Evolutionary conservation across 2,113 vertebrate species (phyloP).

Genomic region (Tupaia tana): DNA sequence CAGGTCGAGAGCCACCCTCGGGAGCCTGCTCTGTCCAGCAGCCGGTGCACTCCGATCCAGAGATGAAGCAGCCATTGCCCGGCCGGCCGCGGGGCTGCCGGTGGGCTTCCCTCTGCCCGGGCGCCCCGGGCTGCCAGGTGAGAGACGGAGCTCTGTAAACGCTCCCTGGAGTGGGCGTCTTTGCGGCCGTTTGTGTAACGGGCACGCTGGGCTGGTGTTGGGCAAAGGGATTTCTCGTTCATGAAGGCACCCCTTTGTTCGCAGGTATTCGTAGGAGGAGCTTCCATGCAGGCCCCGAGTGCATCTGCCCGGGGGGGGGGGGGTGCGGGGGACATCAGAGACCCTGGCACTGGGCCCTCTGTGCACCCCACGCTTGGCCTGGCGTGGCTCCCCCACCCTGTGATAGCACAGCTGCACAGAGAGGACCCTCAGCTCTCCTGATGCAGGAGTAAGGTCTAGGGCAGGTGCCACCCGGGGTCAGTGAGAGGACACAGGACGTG

Average conservation of each 20-base stretch:
- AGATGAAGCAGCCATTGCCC: accelerated
- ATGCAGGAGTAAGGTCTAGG: neutral
- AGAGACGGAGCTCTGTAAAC: neutral
- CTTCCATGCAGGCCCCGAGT: neutral
- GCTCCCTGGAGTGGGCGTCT: slow-evolving; percentile 16
- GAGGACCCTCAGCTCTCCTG: neutral
- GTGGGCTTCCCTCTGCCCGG: neutral
- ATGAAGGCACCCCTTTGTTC: slow-evolving; percentile 48
- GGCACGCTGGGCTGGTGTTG: neutral
- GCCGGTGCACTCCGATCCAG: accelerated
- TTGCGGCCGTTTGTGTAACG: neutral
- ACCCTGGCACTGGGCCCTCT: accelerated
- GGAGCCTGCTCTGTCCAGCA: accelerated
- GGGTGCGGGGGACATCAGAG: neutral
- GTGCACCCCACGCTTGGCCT: neutral
- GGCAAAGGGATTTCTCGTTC: slow-evolving; percentile 4
- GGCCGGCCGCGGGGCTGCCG: accelerated
- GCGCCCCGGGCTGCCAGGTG: neutral
- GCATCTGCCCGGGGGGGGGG: neutral
- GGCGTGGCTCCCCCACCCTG: neutral
- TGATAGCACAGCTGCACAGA: neutral
- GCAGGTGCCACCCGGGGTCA: neutral
- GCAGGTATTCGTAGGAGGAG: neutral
- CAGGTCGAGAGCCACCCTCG: accelerated
- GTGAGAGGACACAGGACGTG: accelerated